Evolutionary conservation across 2,888 invertebrate genomes (phyloP), one percentile per base, ranked within the genome.

Genomic region (Venusia cambrica): DNA sequence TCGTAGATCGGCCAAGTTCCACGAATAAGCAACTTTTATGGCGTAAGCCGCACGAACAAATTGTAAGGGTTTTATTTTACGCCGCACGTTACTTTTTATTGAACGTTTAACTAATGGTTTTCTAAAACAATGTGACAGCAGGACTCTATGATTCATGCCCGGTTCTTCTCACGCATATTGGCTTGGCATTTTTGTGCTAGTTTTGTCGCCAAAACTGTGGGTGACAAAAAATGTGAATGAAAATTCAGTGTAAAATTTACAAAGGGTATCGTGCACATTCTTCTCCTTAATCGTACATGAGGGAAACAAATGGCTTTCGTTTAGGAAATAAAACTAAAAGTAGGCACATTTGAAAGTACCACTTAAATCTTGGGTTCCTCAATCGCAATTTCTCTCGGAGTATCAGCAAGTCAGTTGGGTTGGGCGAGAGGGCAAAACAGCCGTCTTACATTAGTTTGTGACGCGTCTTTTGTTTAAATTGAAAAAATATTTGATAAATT

Each of bases 251-350:
- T 62, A 70, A 69, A 72, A 74, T 67, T 72, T 68, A 52, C 60
- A 54, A 57, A 54, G 61, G 53, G 55, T 69, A 65, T 72, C 68
- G 63, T 68, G 64, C 63, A 71, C 63, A 72, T 75, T 73, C 73
- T 69, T 73, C 74, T 74, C 60, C 61, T 54, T 71, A 61, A 79
- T 80, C 73, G 77, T 67, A 62, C 73, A 74, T 66, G 75, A 72
- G 71, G 69, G 74, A 76, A 81, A 84, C 77, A 81, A 85, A 84
- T 81, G 75, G 77, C 67, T 81, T 81, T 79, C 83, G 81, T 76
- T 80, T 77, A 79, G 79, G 80, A 80, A 79, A 84, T 84, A 84
- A 84, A 77, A 80, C 80, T 84, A 80, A 83, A 81, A 83, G 83
- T 84, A 84, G 79, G 83, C 83, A 73, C 80, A 78, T 83, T 84